Conservation (phyloP, 2,797 vertebrate genomes). For the Fistularia tabacaria region DNA sequence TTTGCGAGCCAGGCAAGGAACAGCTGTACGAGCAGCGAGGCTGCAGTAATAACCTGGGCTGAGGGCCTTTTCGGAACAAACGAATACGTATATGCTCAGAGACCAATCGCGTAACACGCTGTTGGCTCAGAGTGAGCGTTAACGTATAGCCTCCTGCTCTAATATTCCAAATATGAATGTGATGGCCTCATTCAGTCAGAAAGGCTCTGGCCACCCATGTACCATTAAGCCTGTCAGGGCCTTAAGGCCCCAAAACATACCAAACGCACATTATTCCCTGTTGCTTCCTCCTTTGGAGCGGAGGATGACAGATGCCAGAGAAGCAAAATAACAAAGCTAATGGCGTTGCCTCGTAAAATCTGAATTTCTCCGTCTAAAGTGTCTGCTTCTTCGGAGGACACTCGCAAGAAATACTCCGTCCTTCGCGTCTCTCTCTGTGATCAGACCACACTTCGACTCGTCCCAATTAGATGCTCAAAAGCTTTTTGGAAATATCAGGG, state of each 20-base stretch:
- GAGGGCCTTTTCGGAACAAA: constrained; percentile 1
- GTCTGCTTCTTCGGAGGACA: background rate
- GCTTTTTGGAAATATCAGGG: too few species aligned
- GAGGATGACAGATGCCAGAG: constrained; percentile 58
- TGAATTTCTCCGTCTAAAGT: constrained; percentile 11
- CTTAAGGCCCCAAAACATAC: constrained; percentile 52
- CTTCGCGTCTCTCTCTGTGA: background rate
- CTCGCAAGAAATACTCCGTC: constrained; percentile 8
- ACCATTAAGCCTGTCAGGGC: constrained; percentile 56
- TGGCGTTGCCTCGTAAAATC: constrained; percentile 19
- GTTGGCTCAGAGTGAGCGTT: constrained; percentile 19
- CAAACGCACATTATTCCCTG: constrained; percentile 52
- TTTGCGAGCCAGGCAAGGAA: constrained; percentile 41
- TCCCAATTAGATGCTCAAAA: background rate
- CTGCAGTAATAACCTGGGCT: constrained; percentile 28
- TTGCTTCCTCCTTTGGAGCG: constrained; percentile 44
- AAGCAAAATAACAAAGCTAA: constrained; percentile 43
- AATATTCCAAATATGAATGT: constrained; percentile 45
- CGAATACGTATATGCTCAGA: constrained; percentile 20
- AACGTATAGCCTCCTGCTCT: constrained; percentile 32
- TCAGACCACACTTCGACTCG: constrained; percentile 19
- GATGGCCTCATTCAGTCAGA: constrained; percentile 70
- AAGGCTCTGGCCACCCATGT: constrained; percentile 50
- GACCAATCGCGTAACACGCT: constrained; percentile 14
- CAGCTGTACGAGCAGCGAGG: constrained; percentile 23